Conservation (phyloP, 2,113 vertebrate species). For the Brachypodius melanocephalos region DNA sequence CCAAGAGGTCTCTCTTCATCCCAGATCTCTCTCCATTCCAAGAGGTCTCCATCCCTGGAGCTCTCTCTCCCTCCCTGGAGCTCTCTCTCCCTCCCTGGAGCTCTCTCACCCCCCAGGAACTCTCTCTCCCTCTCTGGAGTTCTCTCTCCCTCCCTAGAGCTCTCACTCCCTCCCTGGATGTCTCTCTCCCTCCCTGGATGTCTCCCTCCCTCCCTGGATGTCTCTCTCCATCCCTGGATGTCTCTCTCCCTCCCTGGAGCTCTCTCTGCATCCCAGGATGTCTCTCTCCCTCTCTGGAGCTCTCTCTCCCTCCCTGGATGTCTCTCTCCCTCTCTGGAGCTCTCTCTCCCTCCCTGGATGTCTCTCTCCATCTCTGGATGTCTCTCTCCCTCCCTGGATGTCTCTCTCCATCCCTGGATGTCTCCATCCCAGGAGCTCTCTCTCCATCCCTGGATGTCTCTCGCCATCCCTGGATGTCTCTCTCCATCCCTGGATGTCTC, state of each 20-base stretch:
- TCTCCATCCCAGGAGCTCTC: not conserved
- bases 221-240: accelerated
- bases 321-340: not conserved
- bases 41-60: not conserved
- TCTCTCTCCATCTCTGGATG: not conserved
- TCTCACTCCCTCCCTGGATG: not conserved
- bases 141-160: not conserved
- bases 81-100: not conserved
- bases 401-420: not conserved
- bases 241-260: not conserved
- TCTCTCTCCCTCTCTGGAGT: no score
- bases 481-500: not conserved
- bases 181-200: not conserved
- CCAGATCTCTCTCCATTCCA: no score
- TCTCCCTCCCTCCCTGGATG: not conserved
- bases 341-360: not conserved
- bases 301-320: not conserved
- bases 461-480: not conserved
- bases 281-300: not conserved
- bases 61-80: not conserved
- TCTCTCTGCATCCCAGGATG: not conserved
- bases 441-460: not conserved
- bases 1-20: accelerated
- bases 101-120: no score
- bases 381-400: not conserved